phyloP scores from a whole-genome alignment of 1,140 invertebrate genomes.

The Heliconius nattereri region DNA sequence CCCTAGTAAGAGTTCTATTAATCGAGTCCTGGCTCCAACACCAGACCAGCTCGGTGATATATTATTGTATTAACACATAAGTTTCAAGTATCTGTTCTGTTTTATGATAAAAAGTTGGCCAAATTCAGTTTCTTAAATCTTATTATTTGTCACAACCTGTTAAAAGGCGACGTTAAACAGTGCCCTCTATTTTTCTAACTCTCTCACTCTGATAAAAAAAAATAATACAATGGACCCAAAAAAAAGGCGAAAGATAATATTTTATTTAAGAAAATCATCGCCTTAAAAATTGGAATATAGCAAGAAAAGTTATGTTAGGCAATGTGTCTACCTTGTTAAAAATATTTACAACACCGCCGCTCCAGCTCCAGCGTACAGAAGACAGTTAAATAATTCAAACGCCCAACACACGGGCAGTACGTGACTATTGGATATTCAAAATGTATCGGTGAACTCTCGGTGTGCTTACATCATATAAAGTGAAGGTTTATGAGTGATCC shows the following conservation, averaged over 20 bases:
- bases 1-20: no score
- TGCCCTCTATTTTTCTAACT: no score
- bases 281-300: background rate
- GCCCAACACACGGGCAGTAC: background rate
- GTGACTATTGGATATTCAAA: slow-evolving; percentile 40
- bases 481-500: slow-evolving; percentile 45
- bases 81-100: no score
- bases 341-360: background rate
- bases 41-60: no score
- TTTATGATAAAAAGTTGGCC: no score
- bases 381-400: slow-evolving; percentile 21
- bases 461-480: slow-evolving; percentile 41
- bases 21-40: no score
- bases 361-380: background rate
- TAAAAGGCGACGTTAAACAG: no score
- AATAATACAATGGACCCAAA: no score
- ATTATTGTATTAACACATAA: no score
- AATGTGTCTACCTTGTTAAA: slow-evolving; percentile 1
- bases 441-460: slow-evolving; percentile 31
- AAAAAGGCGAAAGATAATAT: background rate
- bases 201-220: no score
- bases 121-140: no score
- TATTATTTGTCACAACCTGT: no score
- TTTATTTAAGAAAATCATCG: background rate
- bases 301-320: background rate